Evolutionary conservation across 2,113 vertebrate species (phyloP), one percentile per base, ranked within the genome.

Genomic region (Camelus dromedarius): DNA sequence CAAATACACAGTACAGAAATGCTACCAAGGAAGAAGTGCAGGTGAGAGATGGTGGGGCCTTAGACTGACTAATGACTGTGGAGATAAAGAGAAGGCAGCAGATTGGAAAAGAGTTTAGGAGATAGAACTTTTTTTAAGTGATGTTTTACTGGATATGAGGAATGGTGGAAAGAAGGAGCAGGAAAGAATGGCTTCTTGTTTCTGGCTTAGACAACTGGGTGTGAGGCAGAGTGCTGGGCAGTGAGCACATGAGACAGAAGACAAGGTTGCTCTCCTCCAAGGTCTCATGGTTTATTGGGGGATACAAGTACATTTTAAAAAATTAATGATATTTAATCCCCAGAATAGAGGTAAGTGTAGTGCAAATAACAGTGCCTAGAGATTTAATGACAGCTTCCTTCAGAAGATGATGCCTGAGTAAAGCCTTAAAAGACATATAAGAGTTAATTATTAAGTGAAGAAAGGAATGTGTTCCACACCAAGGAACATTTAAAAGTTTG

Each of bases 351-450:
- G 54, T 85, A 76, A 72, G 26, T n/a, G 62, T 52, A 82, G 60
- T 91, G 15, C 32, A 92, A 48, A 77, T 89, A 93, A 89, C 28
- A 6, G 32, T 73, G 30, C 54, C 19, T 72, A 14, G 35, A 96
- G 56, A 91, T 66, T 83, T 64, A 79, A 3, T 6, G 35, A 89
- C 93, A 48, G 11, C 20, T 96, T 89, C 38, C 54, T 95, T 96
- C 38, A 35, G 42, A 70, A 76, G 35, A 79, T 58, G 6, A 80
- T 70, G 8, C 26, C 48, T 84, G 11, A 76, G 28, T 86, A 89
- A 93, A 96, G 10, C 64, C 58, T 97, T 67, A 38, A 86, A 79
- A 89, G 28, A 7, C 18, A n/a, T 38, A 15, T 67, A 58, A 89
- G 50, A 86, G 77, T 72, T 79, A 79, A 56, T 64, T 70, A 50